Percentiles rank a stretch among this genome's conserved stretches.
These are phyloP conservation scores for Coluber constrictor DNA, from an alignment of 2,797 vertebrate genomes.

Conservation along the genomic window DNA sequence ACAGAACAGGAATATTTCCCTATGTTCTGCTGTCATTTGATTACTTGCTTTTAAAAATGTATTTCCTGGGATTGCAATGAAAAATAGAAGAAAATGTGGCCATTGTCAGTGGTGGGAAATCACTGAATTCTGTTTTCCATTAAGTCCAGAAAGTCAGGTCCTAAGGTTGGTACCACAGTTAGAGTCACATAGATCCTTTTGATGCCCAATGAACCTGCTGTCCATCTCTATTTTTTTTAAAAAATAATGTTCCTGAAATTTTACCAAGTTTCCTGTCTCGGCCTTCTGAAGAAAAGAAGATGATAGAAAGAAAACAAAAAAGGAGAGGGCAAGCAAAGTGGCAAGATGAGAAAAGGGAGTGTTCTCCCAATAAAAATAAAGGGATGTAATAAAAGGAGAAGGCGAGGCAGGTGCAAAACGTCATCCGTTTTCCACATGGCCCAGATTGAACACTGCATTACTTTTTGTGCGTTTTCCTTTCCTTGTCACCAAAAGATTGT, in stretches of 20 bases:
- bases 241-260: background rate
- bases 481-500: background rate
- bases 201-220: background rate
- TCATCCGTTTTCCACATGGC: background rate
- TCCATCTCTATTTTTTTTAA: background rate
- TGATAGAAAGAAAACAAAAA: background rate
- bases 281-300: background rate
- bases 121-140: constrained; percentile 19
- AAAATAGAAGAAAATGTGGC: constrained; percentile 39
- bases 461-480: background rate
- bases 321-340: background rate
- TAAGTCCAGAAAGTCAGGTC: background rate
- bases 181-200: background rate
- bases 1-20: constrained; percentile 34
- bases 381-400: background rate
- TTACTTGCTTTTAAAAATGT: constrained; percentile 52
- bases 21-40: constrained; percentile 64
- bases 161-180: background rate
- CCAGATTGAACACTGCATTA: background rate
- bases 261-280: background rate
- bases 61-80: constrained; percentile 30
- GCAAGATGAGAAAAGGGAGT: background rate
- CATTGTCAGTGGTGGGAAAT: background rate
- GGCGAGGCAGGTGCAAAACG: background rate
- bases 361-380: background rate